These are phyloP conservation scores for Malurus cyaneus DNA, from an alignment of 2,113 vertebrate genomes.

Conservation along the genomic window DNA sequence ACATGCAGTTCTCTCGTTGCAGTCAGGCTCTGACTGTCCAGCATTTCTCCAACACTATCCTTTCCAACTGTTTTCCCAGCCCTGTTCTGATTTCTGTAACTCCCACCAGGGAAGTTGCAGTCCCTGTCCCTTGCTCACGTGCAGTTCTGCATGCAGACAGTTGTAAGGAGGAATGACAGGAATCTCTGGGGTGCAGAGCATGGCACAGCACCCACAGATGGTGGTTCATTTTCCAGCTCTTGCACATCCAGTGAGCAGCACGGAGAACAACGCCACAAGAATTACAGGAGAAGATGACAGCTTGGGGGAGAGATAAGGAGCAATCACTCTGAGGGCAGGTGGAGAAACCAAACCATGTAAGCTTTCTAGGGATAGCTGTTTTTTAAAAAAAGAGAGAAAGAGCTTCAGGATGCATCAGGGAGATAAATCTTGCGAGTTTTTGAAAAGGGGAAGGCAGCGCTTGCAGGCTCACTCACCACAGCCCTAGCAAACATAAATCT, in stretches of 20 bases:
- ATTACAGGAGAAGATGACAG: not conserved
- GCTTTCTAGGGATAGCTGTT: not conserved
- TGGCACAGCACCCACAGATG: not conserved
- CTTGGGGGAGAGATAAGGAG: not conserved
- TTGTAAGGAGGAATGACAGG: not conserved
- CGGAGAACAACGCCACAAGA: not conserved
- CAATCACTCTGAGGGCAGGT: not conserved
- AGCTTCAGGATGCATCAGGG: not conserved
- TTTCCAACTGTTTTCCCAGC: not conserved
- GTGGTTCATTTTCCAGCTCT: constrained; percentile 1
- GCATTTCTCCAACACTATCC: not conserved
- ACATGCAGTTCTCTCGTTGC: not conserved
- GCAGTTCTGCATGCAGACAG: not conserved
- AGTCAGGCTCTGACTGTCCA: not conserved
- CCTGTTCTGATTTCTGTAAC: not conserved
- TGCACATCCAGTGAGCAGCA: constrained; percentile 7
- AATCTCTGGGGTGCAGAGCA: not conserved
- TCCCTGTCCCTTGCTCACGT: not conserved
- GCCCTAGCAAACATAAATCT: constrained; percentile 32
- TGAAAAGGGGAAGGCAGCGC: not conserved
- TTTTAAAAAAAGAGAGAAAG: not conserved
- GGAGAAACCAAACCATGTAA: not conserved
- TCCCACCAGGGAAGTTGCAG: not conserved
- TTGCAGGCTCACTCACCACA: constrained; percentile 34
- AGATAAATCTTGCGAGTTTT: constrained; percentile 27